These are phyloP conservation scores for Zoanthus solanderi DNA, from an alignment of 92 coral and sea anemone genomes.

Conservation along the genomic window DNA sequence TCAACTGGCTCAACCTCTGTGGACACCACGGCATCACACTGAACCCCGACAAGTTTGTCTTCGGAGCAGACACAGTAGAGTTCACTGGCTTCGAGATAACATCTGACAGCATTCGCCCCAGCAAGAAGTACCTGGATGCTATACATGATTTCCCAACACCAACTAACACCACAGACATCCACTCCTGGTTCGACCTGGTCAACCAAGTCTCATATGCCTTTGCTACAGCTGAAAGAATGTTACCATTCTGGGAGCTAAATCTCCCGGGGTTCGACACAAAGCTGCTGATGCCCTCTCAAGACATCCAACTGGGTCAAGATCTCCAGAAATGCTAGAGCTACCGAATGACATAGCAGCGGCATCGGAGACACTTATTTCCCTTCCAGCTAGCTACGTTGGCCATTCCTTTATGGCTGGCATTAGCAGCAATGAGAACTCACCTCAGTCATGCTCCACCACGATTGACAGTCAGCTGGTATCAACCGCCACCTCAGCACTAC, in stretches of 20 bases:
- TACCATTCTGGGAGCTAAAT: slow-evolving; percentile 26
- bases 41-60: slow-evolving; percentile 6
- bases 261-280: slow-evolving; percentile 13
- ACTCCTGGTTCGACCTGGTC: slow-evolving; percentile 45
- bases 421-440: no score
- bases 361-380: no score
- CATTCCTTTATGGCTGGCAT: no score
- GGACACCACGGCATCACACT: slow-evolving; percentile 56
- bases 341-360: background rate
- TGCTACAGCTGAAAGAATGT: slow-evolving; percentile 33
- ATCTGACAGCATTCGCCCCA: slow-evolving; percentile 42
- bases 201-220: slow-evolving; percentile 38
- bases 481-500: no score
- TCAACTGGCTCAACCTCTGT: slow-evolving; percentile 39
- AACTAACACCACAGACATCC: slow-evolving; percentile 44
- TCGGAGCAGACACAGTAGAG: no score
- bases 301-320: background rate
- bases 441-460: no score
- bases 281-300: background rate
- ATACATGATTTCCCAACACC: slow-evolving; percentile 67
- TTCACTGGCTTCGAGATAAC: no score
- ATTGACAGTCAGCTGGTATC: no score
- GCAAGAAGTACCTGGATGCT: slow-evolving; percentile 51
- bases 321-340: background rate
- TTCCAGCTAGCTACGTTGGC: no score